A percentile compares a stretch with the other conserved stretches of the same genome.
These are phyloP conservation scores for Sinosuthora webbiana DNA, from an alignment of 2,113 vertebrate species.

Conservation along the genomic window DNA sequence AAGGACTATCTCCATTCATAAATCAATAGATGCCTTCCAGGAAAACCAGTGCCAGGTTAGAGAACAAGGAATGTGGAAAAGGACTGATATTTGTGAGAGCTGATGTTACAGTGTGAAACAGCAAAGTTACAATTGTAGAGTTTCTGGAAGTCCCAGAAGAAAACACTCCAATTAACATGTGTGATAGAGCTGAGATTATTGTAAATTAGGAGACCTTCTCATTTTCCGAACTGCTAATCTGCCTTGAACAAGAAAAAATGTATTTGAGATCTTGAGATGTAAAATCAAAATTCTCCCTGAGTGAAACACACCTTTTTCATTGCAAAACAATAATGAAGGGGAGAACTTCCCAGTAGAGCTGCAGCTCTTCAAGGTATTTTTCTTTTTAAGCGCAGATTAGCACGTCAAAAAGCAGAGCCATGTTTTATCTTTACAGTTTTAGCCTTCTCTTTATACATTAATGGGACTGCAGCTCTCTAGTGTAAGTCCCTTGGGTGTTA, in stretches of 20 bases:
- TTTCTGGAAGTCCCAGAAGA: neutral
- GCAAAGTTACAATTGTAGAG: neutral
- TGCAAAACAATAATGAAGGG: neutral
- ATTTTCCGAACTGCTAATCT: slow-evolving; percentile 12
- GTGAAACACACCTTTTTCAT: neutral
- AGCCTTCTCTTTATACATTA: neutral
- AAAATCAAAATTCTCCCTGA: neutral
- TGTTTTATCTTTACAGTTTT: slow-evolving; percentile 22
- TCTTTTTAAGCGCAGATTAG: slow-evolving; percentile 13
- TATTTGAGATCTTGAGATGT: neutral
- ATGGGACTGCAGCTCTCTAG: neutral
- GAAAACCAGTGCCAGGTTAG: neutral
- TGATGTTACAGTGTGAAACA: neutral
- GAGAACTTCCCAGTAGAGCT: neutral
- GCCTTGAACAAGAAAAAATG: neutral
- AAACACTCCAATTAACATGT: neutral
- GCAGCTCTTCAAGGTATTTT: neutral
- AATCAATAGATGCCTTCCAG: neutral
- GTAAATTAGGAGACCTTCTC: neutral
- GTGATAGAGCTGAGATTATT: neutral
- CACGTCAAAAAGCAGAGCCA: neutral
- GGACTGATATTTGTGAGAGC: neutral
- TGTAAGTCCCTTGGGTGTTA: neutral
- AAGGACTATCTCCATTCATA: neutral
- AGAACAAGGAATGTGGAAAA: neutral